phyloP scores from a whole-genome alignment of 1,140 invertebrate species.

The Semibalanus balanoides region DNA sequence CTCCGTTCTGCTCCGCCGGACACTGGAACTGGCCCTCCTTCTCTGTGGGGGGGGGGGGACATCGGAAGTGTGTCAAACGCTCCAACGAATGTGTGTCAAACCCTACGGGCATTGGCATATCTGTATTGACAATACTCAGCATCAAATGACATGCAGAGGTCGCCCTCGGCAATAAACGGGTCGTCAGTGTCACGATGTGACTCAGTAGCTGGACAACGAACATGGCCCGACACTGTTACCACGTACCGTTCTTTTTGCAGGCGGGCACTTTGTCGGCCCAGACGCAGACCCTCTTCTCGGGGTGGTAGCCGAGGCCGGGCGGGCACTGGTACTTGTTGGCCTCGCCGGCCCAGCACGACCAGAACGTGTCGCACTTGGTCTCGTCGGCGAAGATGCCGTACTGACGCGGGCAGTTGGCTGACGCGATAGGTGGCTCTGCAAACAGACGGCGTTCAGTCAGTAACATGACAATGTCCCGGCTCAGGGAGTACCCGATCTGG shows the following conservation, averaged over 20 bases:
- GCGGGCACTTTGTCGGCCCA: conserved; percentile 87
- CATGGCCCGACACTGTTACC: no score
- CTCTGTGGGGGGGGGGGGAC: neutral
- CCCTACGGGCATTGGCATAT: no score
- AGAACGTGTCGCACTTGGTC: conserved; percentile 79
- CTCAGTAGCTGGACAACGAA: no score
- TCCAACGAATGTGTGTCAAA: no score
- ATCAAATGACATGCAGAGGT: no score
- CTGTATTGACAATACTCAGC: no score
- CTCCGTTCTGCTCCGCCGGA: conserved; percentile 52
- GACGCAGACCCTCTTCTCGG: conserved; percentile 81
- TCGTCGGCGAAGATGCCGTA: conserved; percentile 87
- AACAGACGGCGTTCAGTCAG: neutral
- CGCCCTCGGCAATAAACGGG: no score
- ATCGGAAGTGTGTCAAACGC: no score
- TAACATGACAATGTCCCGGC: no score
- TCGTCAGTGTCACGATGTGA: no score
- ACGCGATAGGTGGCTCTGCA: conserved; percentile 66
- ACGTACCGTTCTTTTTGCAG: conserved; percentile 44
- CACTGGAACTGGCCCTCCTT: conserved; percentile 52
- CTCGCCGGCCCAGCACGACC: conserved; percentile 92
- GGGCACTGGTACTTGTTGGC: conserved; percentile 84
- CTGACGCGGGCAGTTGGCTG: conserved; percentile 66
- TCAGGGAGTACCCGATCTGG: no score
- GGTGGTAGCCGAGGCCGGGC: conserved; percentile 82